Evolutionary conservation across 2,113 vertebrate genomes (phyloP), one percentile per base, ranked within the genome.

Genomic region (Psilopsiagon aurifrons): DNA sequence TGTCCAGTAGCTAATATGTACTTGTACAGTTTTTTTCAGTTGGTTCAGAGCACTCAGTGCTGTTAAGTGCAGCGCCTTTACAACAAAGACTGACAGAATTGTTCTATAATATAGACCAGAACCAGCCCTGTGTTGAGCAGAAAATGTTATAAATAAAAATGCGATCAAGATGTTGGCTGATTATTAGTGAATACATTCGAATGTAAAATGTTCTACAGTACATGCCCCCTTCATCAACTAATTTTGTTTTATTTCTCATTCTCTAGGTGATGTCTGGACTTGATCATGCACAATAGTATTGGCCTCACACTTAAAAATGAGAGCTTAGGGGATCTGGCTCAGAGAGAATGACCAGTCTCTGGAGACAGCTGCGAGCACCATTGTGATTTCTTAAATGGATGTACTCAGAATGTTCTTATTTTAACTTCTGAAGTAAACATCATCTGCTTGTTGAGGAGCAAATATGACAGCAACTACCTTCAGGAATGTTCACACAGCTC

Each of bases 171-270:
- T 47, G 51, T 74, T 87, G 59, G 44, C 25, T 51, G 51, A 75
- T 91, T 62, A 64, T 87, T 93, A 80, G 28, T 35, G 39, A 88
- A 83, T 59, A 33, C 1, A 28, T 54, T 74, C 80, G 33, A 93
- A 67, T 67, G 27, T 35, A 85, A 33, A 88, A 93, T 88, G 46
- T 83, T 25, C 63, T 82, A 73, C n/a, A 83, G 7, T 51, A 31
- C 81, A 11, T 75, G 18, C 18, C 41, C 35, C 23, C 54, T 94
- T 80, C 63, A 79, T 43, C 18, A 66, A 27, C 14, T 87, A 73
- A 41, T 75, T 82, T 88, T 81, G 24, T 7, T 89, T 83, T 84
- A 46, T 90, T 88, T 88, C 63, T 76, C 41, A 88, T 93, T 92
- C 79, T 92, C 52, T 83, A 49, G 44, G 66, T 35, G 33, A 37